phyloP scores from a whole-genome alignment of 2,888 invertebrate genomes.

The Amphiduros pacificus region DNA sequence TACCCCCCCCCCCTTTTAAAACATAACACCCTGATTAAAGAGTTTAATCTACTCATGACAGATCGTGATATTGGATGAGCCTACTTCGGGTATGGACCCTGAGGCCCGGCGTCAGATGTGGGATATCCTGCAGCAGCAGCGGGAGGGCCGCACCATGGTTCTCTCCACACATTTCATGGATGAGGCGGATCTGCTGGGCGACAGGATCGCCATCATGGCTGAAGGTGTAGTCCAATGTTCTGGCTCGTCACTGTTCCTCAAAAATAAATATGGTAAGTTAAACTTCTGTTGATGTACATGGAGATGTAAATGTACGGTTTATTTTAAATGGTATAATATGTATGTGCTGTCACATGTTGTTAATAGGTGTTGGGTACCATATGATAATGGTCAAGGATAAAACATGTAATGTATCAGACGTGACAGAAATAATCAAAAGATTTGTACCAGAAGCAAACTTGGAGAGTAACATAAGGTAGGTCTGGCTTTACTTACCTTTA shows the following conservation, averaged over 20 bases:
- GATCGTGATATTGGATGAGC: too few species aligned
- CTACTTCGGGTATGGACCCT: conserved; percentile 65
- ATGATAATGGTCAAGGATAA: conserved; percentile 69
- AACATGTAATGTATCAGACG: conserved; percentile 59
- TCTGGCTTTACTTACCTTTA: too few species aligned
- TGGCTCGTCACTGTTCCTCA: conserved; percentile 74
- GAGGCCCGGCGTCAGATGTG: conserved; percentile 67
- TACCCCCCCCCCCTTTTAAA: too few species aligned
- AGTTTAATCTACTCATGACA: too few species aligned
- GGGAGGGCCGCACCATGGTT: conserved; percentile 73
- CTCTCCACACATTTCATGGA: conserved; percentile 83
- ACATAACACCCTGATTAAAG: too few species aligned
- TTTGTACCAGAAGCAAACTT: conserved; percentile 70
- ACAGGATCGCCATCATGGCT: conserved; percentile 85
- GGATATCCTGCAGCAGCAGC: conserved; percentile 71
- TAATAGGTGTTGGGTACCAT: conserved; percentile 71
- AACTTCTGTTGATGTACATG: too few species aligned
- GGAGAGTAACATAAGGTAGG: too few species aligned
- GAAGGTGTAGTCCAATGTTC: conserved; percentile 77
- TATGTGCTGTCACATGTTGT: not conserved
- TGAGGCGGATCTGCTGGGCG: conserved; percentile 84
- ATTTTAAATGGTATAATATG: not conserved
- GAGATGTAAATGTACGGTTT: too few species aligned
- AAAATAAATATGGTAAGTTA: conserved; percentile 76
- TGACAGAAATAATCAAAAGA: conserved; percentile 67